Base-by-base conservation (phyloP, 2,888 invertebrate genomes). In the Philereme vetulata region DNA sequence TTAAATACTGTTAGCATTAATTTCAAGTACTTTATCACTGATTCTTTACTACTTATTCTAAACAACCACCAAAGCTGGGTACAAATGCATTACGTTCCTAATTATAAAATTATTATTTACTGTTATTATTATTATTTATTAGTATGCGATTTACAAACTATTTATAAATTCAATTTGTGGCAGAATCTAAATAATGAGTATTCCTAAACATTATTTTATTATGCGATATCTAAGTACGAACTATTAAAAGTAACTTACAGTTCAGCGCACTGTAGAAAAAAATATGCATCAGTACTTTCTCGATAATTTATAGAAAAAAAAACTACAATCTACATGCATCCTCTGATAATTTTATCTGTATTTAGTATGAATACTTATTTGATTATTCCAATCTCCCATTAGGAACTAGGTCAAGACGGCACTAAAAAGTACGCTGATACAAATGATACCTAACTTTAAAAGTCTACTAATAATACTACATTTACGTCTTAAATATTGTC, bases 401-500 rank as follows among this genome's bases (percentile, higher is more conserved):
- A 53, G 53, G 53, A 54, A 54, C 53, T 46, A 42, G 42, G n/a
- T 4, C 42, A 42, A 42, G 5, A 10, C 6, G 2, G 21, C 38
- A 48, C 10, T 36, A 48, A 40, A 52, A 43, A 49, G 35, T 42
- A 8, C 42, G 52, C 62, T 55, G 62, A 66, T 64, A 44, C 54
- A 62, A 59, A 62, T 50, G 60, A 48, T 38, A 63, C 46, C 32
- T 58, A 51, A 43, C 49, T 58, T 44, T 35, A 53, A 64, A 65
- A 61, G 63, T 60, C 60, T 68, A 66, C 38, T 56, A 52, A 59
- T 60, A 64, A 66, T 64, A 62, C 54, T 64, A 66, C 32, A 58
- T 49, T 46, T 69, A 72, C 65, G 35, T 56, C 65, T 71, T 63
- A 73, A 65, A 80, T 86, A 86, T 85, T 86, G 82, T 90, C 86